A percentile compares a stretch with the other conserved stretches of the same genome.
Conservation (phyloP, 2,113 vertebrate species). For the Anhinga anhinga region DNA sequence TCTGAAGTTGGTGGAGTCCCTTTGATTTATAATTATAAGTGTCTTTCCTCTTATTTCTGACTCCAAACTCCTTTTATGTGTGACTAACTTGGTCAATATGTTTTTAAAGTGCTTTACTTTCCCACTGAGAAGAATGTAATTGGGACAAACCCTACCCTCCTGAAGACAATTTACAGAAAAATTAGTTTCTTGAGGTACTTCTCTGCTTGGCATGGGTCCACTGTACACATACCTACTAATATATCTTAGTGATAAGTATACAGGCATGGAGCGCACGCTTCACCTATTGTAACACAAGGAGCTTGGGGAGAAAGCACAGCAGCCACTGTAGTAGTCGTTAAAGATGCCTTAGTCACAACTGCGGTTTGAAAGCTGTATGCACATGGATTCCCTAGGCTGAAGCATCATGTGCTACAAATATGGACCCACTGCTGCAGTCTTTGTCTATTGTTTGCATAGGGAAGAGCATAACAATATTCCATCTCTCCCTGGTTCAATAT, state of each 20-base stretch:
- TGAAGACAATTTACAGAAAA: neutral
- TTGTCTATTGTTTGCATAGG: neutral
- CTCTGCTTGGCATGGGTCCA: neutral
- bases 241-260: neutral
- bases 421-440: neutral
- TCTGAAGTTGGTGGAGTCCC: neutral
- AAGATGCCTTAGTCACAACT: neutral
- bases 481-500: neutral
- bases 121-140: neutral
- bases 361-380: neutral
- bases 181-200: neutral
- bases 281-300: neutral
- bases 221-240: neutral
- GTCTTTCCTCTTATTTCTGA: neutral
- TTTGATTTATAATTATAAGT: slow-evolving; percentile 30
- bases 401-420: neutral
- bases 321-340: neutral
- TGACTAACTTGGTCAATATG: slow-evolving; percentile 20
- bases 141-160: neutral
- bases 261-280: neutral
- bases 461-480: neutral
- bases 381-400: neutral
- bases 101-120: neutral
- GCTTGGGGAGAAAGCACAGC: neutral
- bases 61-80: neutral